Conservation (phyloP, 2,113 vertebrate species). For the Toxotes jaculatrix region DNA sequence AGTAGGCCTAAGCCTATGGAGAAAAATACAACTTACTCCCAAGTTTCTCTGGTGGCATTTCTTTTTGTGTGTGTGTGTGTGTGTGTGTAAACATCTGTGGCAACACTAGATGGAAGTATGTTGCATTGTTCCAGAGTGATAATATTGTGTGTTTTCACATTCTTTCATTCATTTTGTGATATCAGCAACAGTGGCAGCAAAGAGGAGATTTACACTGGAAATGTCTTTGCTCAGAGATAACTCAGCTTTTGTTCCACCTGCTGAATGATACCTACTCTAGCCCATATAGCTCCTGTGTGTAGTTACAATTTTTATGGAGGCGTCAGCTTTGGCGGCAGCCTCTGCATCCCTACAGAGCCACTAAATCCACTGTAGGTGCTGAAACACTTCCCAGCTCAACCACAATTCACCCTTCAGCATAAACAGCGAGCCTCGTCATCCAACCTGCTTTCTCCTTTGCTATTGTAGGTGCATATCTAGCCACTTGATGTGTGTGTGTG, state of each 20-base stretch:
- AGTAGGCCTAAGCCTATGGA: too few relatives aligned
- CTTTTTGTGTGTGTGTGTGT: too few relatives aligned
- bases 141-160: background rate
- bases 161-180: background rate
- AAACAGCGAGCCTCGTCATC: conserved; percentile 4
- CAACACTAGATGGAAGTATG: background rate
- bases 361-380: background rate
- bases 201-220: background rate
- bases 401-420: background rate
- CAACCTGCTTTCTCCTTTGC: background rate
- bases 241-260: background rate
- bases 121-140: background rate
- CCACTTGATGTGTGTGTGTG: background rate
- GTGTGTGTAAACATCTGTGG: background rate
- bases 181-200: background rate
- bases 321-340: background rate
- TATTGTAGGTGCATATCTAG: background rate
- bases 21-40: too few relatives aligned
- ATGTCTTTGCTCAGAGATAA: background rate
- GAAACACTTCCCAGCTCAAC: conserved; percentile 1
- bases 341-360: conserved; percentile 5
- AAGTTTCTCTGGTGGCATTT: too few relatives aligned
- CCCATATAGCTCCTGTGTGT: background rate
- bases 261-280: background rate
- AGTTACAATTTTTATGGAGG: background rate